A percentile compares a stretch with the other conserved stretches of the same genome.
Conservation (phyloP, 92 coral and sea anemone genomes). For the Parazoanthus swiftii region DNA sequence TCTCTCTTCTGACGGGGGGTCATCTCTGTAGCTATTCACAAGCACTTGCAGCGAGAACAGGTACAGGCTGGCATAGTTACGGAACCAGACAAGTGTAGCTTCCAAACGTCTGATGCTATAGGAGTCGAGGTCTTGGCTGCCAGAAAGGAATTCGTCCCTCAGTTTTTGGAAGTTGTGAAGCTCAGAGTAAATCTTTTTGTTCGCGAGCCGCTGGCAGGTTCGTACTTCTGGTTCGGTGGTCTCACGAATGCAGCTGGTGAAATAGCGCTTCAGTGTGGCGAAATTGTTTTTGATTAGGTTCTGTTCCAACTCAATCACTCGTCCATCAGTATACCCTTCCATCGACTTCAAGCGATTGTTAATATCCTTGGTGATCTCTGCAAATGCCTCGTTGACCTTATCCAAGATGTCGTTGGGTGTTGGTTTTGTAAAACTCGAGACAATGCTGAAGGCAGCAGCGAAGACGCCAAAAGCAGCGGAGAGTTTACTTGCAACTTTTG, state of each 20-base stretch:
- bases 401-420: conserved; percentile 20
- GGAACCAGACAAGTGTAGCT: not conserved
- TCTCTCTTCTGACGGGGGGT: not conserved
- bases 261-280: not conserved
- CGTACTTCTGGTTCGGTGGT: conserved; percentile 4
- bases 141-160: not conserved
- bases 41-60: not conserved
- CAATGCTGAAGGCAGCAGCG: conserved; percentile 29
- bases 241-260: not conserved
- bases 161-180: conserved; percentile 22
- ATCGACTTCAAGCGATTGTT: conserved; percentile 10
- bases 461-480: conserved; percentile 25
- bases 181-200: not conserved
- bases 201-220: conserved; percentile 12
- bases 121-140: not conserved
- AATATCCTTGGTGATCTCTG: conserved; percentile 15
- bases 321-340: too few relatives aligned
- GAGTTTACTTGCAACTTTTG: conserved; percentile 11
- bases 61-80: conserved; percentile 27
- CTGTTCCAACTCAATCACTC: too few relatives aligned
- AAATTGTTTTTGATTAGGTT: not conserved
- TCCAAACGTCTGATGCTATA: conserved; percentile 1
- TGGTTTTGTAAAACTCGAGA: conserved; percentile 9
- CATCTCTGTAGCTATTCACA: too few relatives aligned
- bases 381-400: conserved; percentile 35